phyloP scores from a whole-genome alignment of 1,140 invertebrate genomes.

The Hypsibius dujardini region DNA sequence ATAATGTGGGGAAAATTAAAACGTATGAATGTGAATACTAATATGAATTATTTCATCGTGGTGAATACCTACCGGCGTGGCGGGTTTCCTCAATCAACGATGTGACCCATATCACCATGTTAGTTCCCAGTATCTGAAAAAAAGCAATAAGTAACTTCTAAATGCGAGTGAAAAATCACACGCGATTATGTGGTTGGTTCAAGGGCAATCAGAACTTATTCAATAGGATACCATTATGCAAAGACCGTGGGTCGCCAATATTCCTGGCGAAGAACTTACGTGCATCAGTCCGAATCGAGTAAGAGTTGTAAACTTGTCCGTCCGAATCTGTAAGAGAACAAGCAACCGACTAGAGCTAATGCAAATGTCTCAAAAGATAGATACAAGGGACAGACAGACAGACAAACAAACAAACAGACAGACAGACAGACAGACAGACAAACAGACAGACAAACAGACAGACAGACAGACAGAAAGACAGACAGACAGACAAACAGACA shows the following conservation, averaged over 20 bases:
- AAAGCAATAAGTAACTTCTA: background rate
- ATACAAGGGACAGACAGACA: background rate
- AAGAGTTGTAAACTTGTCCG: constrained; percentile 9
- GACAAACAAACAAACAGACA: too few species aligned
- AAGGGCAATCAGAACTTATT: too few species aligned
- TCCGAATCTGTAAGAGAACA: background rate
- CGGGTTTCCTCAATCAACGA: background rate
- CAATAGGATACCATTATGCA: too few species aligned
- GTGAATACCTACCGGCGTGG: background rate
- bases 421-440: too few species aligned
- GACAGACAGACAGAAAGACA: too few species aligned
- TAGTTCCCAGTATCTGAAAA: constrained; percentile 6
- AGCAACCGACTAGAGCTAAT: too few species aligned
- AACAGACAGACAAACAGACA: too few species aligned
- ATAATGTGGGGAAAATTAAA: background rate
- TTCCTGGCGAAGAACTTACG: background rate
- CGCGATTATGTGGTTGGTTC: too few species aligned
- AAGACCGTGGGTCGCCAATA: too few species aligned
- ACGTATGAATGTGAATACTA: background rate
- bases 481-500: too few species aligned
- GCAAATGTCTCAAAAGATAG: too few species aligned
- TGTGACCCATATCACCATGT: background rate
- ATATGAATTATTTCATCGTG: background rate
- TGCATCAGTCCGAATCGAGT: background rate
- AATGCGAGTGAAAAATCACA: too few species aligned